Evolutionary conservation across 2,888 invertebrate genomes (phyloP).

Genomic region (Oscheius onirici): DNA sequence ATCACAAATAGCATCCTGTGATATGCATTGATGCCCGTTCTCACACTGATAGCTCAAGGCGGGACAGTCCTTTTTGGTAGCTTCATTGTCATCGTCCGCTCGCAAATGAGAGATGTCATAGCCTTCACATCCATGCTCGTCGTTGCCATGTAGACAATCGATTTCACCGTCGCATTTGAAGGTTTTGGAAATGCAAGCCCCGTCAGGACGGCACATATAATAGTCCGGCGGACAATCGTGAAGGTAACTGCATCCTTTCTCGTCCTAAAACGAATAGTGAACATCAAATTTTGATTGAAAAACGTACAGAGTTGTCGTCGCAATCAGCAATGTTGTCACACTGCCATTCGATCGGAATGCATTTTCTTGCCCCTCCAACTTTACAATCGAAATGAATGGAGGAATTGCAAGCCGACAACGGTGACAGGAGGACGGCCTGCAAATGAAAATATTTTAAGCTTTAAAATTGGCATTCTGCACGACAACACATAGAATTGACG

Average conservation of each 20-base stretch:
- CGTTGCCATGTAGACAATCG: slow-evolving; percentile 18
- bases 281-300: not conserved
- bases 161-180: slow-evolving; percentile 47
- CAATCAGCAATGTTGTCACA: slow-evolving; percentile 52
- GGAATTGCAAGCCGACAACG: slow-evolving; percentile 4
- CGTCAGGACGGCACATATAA: slow-evolving; percentile 44
- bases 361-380: slow-evolving; percentile 20
- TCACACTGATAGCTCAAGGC: slow-evolving; percentile 28
- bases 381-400: slow-evolving; percentile 21
- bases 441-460: too few species aligned
- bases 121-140: slow-evolving; percentile 11
- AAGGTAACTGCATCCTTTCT: slow-evolving; percentile 43
- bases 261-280: slow-evolving; percentile 35
- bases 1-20: slow-evolving; percentile 33
- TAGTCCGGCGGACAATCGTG: slow-evolving; percentile 34
- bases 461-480: too few species aligned
- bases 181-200: slow-evolving; percentile 41
- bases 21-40: slow-evolving; percentile 28
- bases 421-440: too few species aligned
- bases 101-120: slow-evolving; percentile 7
- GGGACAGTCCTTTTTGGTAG: not conserved
- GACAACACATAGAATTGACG: too few species aligned
- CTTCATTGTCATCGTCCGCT: not conserved
- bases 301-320: slow-evolving; percentile 35
- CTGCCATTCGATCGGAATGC: slow-evolving; percentile 56